These are phyloP conservation scores for Archips xylosteana DNA, from an alignment of 2,888 invertebrate species.

Conservation along the genomic window DNA sequence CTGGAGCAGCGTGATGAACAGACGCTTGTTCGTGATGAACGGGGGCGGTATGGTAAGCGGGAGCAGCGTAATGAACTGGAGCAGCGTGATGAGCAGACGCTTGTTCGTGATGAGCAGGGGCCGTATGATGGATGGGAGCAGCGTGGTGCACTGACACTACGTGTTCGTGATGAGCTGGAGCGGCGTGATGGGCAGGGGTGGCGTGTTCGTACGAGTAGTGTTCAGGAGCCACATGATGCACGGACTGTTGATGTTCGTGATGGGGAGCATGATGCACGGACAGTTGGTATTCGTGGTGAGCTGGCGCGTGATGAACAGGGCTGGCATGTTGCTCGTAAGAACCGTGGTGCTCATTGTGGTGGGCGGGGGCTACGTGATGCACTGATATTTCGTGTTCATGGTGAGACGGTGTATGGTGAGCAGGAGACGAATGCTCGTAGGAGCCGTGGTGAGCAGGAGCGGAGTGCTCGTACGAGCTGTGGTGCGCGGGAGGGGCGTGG, in stretches of 20 bases:
- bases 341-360: slow-evolving; percentile 28
- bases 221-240: slow-evolving; percentile 42
- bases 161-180: slow-evolving; percentile 33
- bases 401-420: slow-evolving; percentile 43
- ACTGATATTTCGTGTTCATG: slow-evolving; percentile 14
- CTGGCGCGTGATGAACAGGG: slow-evolving; percentile 28
- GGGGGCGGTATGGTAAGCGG: slow-evolving; percentile 36
- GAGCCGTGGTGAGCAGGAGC: slow-evolving; percentile 28
- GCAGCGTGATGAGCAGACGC: slow-evolving; percentile 4
- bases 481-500: slow-evolving; percentile 39
- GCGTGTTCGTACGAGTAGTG: slow-evolving; percentile 19
- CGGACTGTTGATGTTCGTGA: slow-evolving; percentile 16
- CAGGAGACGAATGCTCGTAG: slow-evolving; percentile 21
- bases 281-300: slow-evolving; percentile 5
- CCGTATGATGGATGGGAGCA: neutral
- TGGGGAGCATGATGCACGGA: slow-evolving; percentile 2
- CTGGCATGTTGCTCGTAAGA: slow-evolving; percentile 39
- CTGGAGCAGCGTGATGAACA: slow-evolving; percentile 1
- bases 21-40: slow-evolving; percentile 13
- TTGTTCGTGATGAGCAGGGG: slow-evolving; percentile 27
- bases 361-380: neutral
- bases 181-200: slow-evolving; percentile 34
- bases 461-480: slow-evolving; percentile 11
- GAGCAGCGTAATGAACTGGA: neutral
- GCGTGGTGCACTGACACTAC: slow-evolving; percentile 18